These are phyloP conservation scores for Perithous albicinctus DNA, from an alignment of 2,888 invertebrate species.

Conservation along the genomic window DNA sequence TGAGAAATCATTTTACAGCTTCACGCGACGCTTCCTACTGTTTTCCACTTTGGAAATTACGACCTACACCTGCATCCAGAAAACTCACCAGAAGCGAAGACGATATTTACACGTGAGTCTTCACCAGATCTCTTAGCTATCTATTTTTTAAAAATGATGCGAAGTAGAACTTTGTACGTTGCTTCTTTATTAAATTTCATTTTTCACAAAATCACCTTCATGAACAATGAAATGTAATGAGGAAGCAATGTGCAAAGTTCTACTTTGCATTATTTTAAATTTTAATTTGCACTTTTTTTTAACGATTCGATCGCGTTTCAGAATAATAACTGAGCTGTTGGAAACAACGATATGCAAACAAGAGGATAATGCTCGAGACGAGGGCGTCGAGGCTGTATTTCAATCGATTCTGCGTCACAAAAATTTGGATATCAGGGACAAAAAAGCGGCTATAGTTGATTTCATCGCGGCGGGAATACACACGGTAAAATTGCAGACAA, in stretches of 20 bases:
- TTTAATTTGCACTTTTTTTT: not conserved
- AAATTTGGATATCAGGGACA: constrained; percentile 91
- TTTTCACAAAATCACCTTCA: no score
- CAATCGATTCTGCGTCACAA: constrained; percentile 90
- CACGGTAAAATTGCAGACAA: constrained; percentile 87
- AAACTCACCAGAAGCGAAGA: constrained; percentile 91
- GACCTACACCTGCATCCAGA: constrained; percentile 90
- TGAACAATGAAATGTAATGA: no score
- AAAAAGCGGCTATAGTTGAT: constrained; percentile 94
- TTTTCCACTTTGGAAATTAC: constrained; percentile 92
- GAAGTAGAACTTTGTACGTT: no score
- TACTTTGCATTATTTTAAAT: no score
- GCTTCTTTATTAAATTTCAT: no score
- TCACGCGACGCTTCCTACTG: constrained; percentile 94
- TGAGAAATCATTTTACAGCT: constrained; percentile 91
- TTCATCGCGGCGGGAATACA: constrained; percentile 95
- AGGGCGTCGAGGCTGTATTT: constrained; percentile 90
- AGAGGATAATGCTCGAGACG: constrained; percentile 86
- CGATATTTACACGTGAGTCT: constrained; percentile 90
- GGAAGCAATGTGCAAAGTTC: no score
- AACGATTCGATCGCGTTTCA: constrained; percentile 78
- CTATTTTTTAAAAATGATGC: not conserved
- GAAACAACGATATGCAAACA: constrained; percentile 88
- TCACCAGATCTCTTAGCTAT: not conserved
- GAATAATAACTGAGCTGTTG: constrained; percentile 92